These are phyloP conservation scores for Chironomus riparius DNA, from an alignment of 2,888 invertebrate genomes.

Conservation along the genomic window DNA sequence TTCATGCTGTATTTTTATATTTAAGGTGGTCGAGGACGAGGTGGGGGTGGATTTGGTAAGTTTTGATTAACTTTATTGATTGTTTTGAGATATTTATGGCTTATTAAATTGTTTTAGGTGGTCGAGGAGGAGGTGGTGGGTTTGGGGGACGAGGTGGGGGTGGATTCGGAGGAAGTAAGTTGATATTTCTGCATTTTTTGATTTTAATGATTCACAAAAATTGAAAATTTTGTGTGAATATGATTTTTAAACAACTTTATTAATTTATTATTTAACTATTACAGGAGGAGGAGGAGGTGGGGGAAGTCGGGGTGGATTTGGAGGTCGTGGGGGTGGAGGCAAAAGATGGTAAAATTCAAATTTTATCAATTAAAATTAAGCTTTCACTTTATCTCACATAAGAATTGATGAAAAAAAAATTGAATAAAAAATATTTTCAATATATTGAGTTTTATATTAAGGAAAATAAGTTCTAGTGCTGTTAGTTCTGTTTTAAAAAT, in stretches of 20 bases:
- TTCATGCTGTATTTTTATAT: not conserved
- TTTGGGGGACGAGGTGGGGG: conserved; percentile 34
- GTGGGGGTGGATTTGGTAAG: not conserved
- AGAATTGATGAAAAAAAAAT: too few relatives aligned
- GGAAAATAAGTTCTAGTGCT: not conserved
- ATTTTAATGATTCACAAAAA: too few relatives aligned
- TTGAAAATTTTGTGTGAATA: too few relatives aligned
- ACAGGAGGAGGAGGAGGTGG: too few relatives aligned
- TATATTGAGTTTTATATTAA: not conserved
- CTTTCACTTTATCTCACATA: too few relatives aligned
- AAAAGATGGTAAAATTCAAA: conserved; percentile 5
- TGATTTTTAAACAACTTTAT: too few relatives aligned
- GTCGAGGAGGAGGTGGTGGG: conserved; percentile 35
- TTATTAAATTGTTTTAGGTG: conserved; percentile 30
- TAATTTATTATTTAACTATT: too few relatives aligned
- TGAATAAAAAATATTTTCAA: not conserved
- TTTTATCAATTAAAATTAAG: too few relatives aligned
- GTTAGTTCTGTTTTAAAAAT: too few relatives aligned
- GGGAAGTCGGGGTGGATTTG: too few relatives aligned
- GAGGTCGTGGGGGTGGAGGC: conserved; percentile 29
- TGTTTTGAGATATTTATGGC: not conserved
- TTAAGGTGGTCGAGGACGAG: conserved; percentile 31
- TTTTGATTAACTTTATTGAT: not conserved
- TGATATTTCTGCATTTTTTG: too few relatives aligned
- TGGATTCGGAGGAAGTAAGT: too few relatives aligned